Base-by-base conservation (phyloP, 1,140 invertebrate genomes). In the Ostrea edulis region DNA sequence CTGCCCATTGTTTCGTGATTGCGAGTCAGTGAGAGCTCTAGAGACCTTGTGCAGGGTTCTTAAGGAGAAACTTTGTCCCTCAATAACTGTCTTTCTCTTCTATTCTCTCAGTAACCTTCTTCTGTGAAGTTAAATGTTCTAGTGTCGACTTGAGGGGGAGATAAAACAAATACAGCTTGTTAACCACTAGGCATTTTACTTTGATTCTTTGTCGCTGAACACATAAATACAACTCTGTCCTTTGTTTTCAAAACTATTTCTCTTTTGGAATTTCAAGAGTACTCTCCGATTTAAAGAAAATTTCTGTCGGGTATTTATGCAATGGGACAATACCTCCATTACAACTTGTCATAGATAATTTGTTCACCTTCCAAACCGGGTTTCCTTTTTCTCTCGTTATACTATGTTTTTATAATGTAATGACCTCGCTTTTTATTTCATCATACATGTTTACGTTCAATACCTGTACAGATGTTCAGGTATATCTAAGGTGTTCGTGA, bases 161-260 rank as follows among this genome's bases (percentile, higher is more conserved):
- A 12, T 22, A 14, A 77, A 29, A 29, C 11, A 29, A 12, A 35
- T 25, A 29, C 4, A 5, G 68, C 25, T 17, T 17, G 29, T 35
- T 77, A 77, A 77, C 29, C 68, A 77, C 25, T 22, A 77, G 29
- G 68, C 25, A 12, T 77, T 25, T 77, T 77, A 9, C 29, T 14
- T 44, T 25, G 22, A 5, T 25, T 25, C 9, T 29, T 77, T 77
- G 68, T 77, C 68, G 35, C 22, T 25, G 9, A 77, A 12, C 25
- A 9, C 22, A 12, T 25, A 77, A 9, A 77, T 29, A 77, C 25
- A 77, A 77, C 25, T 25, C 14, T 25, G 4, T 17, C 25, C 29
- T 44, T 77, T 77, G 68, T 77, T 22, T 77, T 25, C 68, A 25
- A 77, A 77, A 77, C 22, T 29, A 35, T 77, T 77, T 77, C 29